Evolutionary conservation across 2,797 vertebrate genomes (phyloP), one percentile per base, ranked within the genome.

Genomic region (Macropodus opercularis): DNA sequence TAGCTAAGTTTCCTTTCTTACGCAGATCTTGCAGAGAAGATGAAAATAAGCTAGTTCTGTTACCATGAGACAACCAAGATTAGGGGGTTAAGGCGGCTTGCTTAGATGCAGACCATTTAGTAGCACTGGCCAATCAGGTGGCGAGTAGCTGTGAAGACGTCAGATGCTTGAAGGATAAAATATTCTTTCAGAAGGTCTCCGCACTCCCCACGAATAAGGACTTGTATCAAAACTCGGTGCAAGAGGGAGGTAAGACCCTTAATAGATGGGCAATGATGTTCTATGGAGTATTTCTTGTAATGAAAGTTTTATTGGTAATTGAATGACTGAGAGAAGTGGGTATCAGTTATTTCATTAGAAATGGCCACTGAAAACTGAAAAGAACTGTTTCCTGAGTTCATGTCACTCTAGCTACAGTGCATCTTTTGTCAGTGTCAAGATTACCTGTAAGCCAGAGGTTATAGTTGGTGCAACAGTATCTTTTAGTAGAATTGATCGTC

Each of bases 31-130:
- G 58, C 36, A 56, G 35, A 63, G 69, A 74, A 68, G 63, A 76
- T 34, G 24, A 80, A 85, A 90, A 91, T 95, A 92, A 91, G 80
- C 36, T 31, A 13, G 43, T 79, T 81, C 76, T 79, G 87, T 89
- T 87, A 80, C 51, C 74, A 55, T 69, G 87, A 89, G 89, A 85
- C 51, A 5, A 83, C 67, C 66, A 84, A 90, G 94, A 93, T 94
- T 95, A 94, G 54, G 64, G 69, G 84, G 81, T 91, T 94, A 93
- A 90, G 78, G 68, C 80, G 84, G 87, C 90, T 87, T 81, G 71
- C 89, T 87, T 77, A 78, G 84, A 73, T 66, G 64, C 75, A 86
- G 85, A 87, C 83, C 87, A 88, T 81, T 91, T 89, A 81, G 84
- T 77, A 42, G 51, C 59, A 47, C 80, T 75, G 76, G 81, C 92